A percentile compares a stretch with the other conserved stretches of the same genome.
Conservation (phyloP, 2,797 vertebrate species). For the Sebastiscus albofasciatus region DNA sequence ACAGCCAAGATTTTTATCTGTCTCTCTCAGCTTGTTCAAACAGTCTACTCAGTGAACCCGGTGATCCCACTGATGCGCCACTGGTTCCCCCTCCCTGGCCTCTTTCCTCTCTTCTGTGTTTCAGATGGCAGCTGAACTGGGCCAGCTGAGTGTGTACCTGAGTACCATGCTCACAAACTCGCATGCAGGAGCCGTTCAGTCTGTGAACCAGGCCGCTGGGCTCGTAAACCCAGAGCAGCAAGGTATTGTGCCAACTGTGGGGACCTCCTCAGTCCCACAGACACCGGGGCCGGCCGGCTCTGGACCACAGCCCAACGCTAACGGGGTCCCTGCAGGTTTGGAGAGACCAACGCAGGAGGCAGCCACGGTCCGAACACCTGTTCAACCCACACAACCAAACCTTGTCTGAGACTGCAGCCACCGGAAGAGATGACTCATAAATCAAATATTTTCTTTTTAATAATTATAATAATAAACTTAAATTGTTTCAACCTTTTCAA, state of each 20-base stretch:
- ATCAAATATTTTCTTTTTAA: not conserved
- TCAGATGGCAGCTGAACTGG: constrained; percentile 63
- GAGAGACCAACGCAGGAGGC: not conserved
- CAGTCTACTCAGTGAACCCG: constrained; percentile 52
- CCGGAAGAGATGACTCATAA: not conserved
- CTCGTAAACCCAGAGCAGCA: constrained; percentile 25
- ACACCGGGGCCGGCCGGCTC: constrained; percentile 2
- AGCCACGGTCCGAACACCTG: constrained; percentile 15
- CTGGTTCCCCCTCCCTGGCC: not conserved
- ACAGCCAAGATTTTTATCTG: constrained; percentile 46
- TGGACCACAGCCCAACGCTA: constrained; percentile 8
- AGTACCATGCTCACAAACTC: constrained; percentile 42
- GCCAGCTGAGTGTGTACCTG: constrained; percentile 58
- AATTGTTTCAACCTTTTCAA: not conserved
- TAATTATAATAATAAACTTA: not conserved
- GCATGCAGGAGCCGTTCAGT: constrained; percentile 27
- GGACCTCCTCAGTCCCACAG: not conserved
- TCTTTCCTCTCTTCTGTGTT: constrained; percentile 23
- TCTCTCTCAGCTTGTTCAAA: constrained; percentile 43
- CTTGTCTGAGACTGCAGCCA: constrained; percentile 2
- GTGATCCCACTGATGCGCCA: constrained; percentile 39
- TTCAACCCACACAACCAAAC: constrained; percentile 2
- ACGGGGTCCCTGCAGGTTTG: constrained; percentile 17
- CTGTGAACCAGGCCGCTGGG: constrained; percentile 33
- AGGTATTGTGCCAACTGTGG: not conserved